Conservation (phyloP, 2,797 vertebrate species). For the Cossypha caffra region DNA sequence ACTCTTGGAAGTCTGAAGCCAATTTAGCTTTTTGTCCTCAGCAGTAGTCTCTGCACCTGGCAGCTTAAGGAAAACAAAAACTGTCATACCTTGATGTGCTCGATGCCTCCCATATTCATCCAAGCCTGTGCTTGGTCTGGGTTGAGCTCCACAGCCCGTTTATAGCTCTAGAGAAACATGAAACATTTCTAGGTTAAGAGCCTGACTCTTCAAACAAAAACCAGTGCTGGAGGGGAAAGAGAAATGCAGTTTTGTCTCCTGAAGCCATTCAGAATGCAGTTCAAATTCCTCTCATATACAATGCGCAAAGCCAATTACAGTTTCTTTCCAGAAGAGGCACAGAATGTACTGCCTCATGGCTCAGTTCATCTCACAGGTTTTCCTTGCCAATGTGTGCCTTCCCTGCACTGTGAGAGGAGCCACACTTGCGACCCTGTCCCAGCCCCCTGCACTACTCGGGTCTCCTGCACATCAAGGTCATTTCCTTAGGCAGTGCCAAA, state of each 20-base stretch:
- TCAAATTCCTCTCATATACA: not conserved
- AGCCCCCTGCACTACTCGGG: not conserved
- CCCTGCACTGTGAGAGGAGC: not conserved
- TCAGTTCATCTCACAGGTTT: not conserved
- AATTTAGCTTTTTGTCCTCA: not conserved
- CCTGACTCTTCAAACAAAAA: not conserved
- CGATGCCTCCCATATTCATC: slow-evolving; percentile 99
- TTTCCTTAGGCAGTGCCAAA: not conserved
- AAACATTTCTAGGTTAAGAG: slow-evolving; percentile 30
- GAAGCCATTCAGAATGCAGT: not conserved
- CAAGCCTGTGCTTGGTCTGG: slow-evolving; percentile 95
- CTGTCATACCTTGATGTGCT: slow-evolving; percentile 91
- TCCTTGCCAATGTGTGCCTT: not conserved
- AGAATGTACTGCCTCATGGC: not conserved
- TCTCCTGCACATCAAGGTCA: not conserved
- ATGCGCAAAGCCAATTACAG: not conserved
- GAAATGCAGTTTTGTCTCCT: not conserved
- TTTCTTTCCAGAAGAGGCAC: not conserved
- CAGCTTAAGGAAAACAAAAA: not conserved
- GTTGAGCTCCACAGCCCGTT: slow-evolving; percentile 87
- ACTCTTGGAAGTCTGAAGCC: not conserved
- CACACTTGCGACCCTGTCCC: not conserved
- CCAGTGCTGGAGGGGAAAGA: not conserved
- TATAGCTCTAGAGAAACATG: slow-evolving; percentile 85
- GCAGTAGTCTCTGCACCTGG: not conserved